Base-by-base conservation (phyloP, 2,888 invertebrate species). In the Diarsia mendica region DNA sequence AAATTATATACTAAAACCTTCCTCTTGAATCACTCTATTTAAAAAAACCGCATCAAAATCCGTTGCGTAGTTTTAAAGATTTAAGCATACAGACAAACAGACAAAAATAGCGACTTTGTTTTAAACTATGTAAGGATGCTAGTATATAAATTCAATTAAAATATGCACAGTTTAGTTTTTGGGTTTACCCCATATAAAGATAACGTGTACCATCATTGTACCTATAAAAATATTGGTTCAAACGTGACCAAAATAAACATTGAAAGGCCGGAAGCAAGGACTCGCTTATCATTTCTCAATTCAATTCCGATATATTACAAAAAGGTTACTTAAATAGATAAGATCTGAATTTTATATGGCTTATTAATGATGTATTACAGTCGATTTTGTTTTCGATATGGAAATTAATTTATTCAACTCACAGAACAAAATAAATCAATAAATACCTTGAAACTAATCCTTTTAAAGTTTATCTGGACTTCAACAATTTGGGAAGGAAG, bases 181-280 rank as follows among this genome's bases (percentile, higher is more conserved):
- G 9, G 18, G 46, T 63, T 51, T 8, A 8, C 23, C 23, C 15
- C 63, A n/a, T 15, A 20, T 63, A 20, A 33, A 72, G 23, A 63
- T 48, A 46, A 18, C n/a, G 5, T 61, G 49, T 48, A 65, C 2
- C 8, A 20, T 49, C 20, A 23, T 55, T 23, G 55, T 55, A n/a
- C n/a, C n/a, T n/a, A 9, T 49, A 44, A 6, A 3, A 33, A 63
- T 44, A 23, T 39, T 64, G 20, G 23, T 48, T n/a, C 39, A 46
- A 48, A 75, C 64, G 55, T 65, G 73, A 75, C 55, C 55, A 65
- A 65, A 75, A 75, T 75, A 65, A 73, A 75, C 51, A 73, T n/a
- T 13, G 39, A 65, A 65, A 65, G 33, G 33, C 20, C 18, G 18
- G 13, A 28, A 33, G 9, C 23, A 46, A 72, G 8, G 13, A 33